Conservation (phyloP, 2,888 invertebrate genomes). For the Clitarchus hookeri region DNA sequence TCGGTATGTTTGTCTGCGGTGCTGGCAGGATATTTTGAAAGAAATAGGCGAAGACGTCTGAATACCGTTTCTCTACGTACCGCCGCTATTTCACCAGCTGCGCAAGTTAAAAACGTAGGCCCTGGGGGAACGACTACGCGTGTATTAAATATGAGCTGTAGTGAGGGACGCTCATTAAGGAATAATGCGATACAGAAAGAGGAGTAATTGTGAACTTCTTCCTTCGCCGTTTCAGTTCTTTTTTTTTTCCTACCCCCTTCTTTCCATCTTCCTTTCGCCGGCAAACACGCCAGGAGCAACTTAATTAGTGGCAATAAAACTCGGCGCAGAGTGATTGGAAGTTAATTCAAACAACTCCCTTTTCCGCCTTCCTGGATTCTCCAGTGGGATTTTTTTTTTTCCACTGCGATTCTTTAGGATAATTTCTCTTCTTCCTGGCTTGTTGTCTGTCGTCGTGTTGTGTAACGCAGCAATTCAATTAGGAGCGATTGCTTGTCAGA, state of each 20-base stretch:
- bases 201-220: conserved; percentile 1
- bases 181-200: conserved; percentile 2
- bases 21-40: no score
- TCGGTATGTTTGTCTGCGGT: no score
- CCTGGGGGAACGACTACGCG: neutral
- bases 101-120: no score
- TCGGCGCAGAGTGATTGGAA: neutral
- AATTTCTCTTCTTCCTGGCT: neutral
- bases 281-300: neutral
- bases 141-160: conserved; percentile 9
- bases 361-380: neutral
- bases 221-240: neutral
- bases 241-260: neutral
- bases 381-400: neutral
- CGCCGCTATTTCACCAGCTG: no score
- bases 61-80: no score
- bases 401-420: neutral
- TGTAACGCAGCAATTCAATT: neutral
- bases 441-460: neutral
- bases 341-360: neutral
- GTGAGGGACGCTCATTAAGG: conserved; percentile 14
- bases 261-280: neutral
- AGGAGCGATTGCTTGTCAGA: neutral
- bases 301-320: conserved; percentile 7
- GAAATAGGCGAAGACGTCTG: no score